Evolutionary conservation across 2,888 invertebrate species (phyloP), one percentile per base, ranked within the genome.

Genomic region (Caenorhabditis doughertyi): DNA sequence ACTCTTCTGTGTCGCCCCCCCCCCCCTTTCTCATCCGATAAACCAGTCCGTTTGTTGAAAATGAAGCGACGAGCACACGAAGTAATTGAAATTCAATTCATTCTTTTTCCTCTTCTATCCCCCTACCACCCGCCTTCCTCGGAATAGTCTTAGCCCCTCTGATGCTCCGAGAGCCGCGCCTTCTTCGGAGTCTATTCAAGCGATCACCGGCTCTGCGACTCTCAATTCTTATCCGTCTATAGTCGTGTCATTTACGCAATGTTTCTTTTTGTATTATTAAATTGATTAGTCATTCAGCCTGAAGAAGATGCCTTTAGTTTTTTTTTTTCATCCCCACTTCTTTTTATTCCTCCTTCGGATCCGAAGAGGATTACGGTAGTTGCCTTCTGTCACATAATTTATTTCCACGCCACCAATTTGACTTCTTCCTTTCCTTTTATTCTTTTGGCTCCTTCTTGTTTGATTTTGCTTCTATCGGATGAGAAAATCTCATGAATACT

Each of bases 191-290:
- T 53, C 76, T 60, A 76, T 67, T 76, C 67, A 76, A 60, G 76
- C 76, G 76, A 76, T 76, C 76, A 67, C 74, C n/a, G n/a, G 27
- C 29, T 47, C 44, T n/a, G 56, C 35, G 55, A 35, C 65, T 56
- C 64, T 32, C 49, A 25, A 47, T 55, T 58, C 25, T 25, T 8
- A 18, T 32, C 32, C 11, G n/a, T 60, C 76, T 51, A 13, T 74
- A 56, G 56, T 64, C 74, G 65, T 74, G 65, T 74, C 74, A 74
- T 76, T 68, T 76, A 76, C 67, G 65, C 74, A 68, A 76, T 76
- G 76, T 76, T 76, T 76, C 76, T 58, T 76, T 76, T 76, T 76
- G 68, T 76, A 76, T 76, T 76, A 76, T 76, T 76, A 76, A 76
- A 76, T 76, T 76, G 76, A 76, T 76, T 76, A 76, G 76, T 76